Base-by-base conservation (phyloP, 2,888 invertebrate genomes). In the Harpagoxenus sublaevis region DNA sequence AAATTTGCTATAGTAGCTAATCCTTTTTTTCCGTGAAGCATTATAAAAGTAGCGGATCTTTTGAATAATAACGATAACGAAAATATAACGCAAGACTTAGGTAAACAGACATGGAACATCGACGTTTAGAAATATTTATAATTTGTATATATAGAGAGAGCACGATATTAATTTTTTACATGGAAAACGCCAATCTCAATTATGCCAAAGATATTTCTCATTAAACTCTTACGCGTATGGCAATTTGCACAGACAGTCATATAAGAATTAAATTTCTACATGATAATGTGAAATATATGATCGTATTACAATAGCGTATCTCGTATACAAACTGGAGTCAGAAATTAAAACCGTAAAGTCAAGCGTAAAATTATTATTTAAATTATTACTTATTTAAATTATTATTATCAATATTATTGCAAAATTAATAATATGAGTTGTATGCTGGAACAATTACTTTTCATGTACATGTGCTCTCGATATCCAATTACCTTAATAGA, bases 401-500 rank as follows among this genome's bases (percentile, higher is more conserved):
- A 35, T 42, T 9, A 0, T 31, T 45, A 31, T 60, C 53, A 53
- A 48, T 45, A 31, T 18, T 51, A 39, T 23, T 65, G 23, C n/a
- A 1, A 42, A 77, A 39, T 23, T 63, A 45, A 75, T 42, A 35
- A 15, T 12, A 4, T 15, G 23, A 48, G 15, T 10, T 3, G 9
- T 31, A n/a, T 42, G 3, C 5, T 31, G 48, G 5, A 18, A 23
- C 18, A 48, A 77, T 39, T 77, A 66, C 18, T 51, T 73, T 55
- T 55, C 9, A 57, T 42, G 6, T 28, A 0, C 6, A 8, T 66
- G 73, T 39, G 68, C 45, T 74, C 45, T 74, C 78, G 84, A 73
- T 73, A 75, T 68, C 77, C 48, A 45, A 48, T 48, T 31, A 39
- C 65, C n/a, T 71, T 62, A 18, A 6, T 65, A 68, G 71, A 65